Evolutionary conservation across 2,888 invertebrate genomes (phyloP), one percentile per base, ranked within the genome.

Genomic region (Cephus runcator): DNA sequence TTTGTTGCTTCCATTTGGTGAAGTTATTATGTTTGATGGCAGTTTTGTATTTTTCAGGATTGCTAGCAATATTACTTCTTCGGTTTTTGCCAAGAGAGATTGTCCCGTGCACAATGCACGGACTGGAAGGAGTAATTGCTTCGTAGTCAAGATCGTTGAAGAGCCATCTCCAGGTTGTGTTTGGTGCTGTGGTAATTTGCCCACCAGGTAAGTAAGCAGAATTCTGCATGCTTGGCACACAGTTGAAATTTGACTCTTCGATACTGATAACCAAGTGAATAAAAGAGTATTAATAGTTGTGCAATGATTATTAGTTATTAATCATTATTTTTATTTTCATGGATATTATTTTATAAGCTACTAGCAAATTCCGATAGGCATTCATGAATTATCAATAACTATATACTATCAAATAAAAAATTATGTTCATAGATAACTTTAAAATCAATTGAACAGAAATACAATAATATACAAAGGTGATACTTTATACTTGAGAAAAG

Each of bases 21-120:
- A 89, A 69, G 92, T 90, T 81, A 93, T 92, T 75, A 92, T 89
- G 78, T 92, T 92, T 9, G 92, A 89, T 23, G 95, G 95, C 80
- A 93, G 89, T 87, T 94, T 94, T 78, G 95, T 94, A 79, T 94
- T 94, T 86, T 97, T 97, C 91, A 98, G 93, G 69, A 96, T 93
- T 73, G 96, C 95, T 69, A 96, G 95, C 83, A 98, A 93, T 69
- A 95, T 94, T 76, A 95, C 93, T 89, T 96, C 94, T 91, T 98
- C 98, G 36, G 96, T 94, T 85, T 95, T 94, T 34, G 95, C 94
- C 81, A 96, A 94, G 80, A 95, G 93, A 75, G 95, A 94, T 75
- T 94, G 93, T 74, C 95, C 95, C 79, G 95, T 93, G 88, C 96
- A 96, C 86, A 97, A 93, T 77, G 95, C 94, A 85, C 95, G 94